A percentile compares a stretch with the other conserved stretches of the same genome.
These are phyloP conservation scores for Nylanderia fulva DNA, from an alignment of 1,140 invertebrate genomes.

Conservation along the genomic window DNA sequence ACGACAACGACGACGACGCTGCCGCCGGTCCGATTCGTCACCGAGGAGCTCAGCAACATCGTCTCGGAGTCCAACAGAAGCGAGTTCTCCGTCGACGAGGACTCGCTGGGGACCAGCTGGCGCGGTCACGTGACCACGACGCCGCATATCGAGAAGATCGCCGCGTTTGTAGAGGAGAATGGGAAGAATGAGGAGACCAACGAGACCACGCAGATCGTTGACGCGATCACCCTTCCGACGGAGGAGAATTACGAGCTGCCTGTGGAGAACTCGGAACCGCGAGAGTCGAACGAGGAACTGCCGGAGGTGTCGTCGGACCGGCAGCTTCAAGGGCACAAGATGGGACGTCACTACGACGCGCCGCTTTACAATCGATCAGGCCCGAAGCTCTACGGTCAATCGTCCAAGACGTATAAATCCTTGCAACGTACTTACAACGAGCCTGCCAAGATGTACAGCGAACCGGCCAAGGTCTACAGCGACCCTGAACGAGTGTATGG, in stretches of 20 bases:
- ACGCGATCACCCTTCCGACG: slow-evolving; percentile 61
- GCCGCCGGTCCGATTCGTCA: slow-evolving; percentile 78
- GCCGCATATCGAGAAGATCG: slow-evolving; percentile 44
- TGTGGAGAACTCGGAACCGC: slow-evolving; percentile 75
- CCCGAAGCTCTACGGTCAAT: slow-evolving; percentile 83
- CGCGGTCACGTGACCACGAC: slow-evolving; percentile 76
- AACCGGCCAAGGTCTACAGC: slow-evolving; percentile 87
- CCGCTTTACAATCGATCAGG: slow-evolving; percentile 86
- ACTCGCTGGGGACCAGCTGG: slow-evolving; percentile 83
- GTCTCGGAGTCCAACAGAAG: slow-evolving; percentile 87
- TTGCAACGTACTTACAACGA: slow-evolving; percentile 84
- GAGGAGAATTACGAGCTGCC: slow-evolving; percentile 78
- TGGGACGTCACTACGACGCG: slow-evolving; percentile 82
- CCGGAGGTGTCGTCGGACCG: slow-evolving; percentile 72
- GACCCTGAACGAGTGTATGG: slow-evolving; percentile 88
- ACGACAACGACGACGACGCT: slow-evolving; percentile 60
- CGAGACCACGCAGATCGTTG: not conserved
- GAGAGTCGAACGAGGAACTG: slow-evolving; percentile 75
- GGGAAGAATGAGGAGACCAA: not conserved
- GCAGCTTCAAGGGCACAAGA: slow-evolving; percentile 76
- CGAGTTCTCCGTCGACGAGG: slow-evolving; percentile 87
- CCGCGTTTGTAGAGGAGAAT: not conserved
- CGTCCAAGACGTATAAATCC: slow-evolving; percentile 78
- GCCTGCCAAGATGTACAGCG: slow-evolving; percentile 86
- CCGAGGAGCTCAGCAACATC: slow-evolving; percentile 85